Evolutionary conservation across 2,113 vertebrate species (phyloP).

Genomic region (Heloderma charlesbogerti): DNA sequence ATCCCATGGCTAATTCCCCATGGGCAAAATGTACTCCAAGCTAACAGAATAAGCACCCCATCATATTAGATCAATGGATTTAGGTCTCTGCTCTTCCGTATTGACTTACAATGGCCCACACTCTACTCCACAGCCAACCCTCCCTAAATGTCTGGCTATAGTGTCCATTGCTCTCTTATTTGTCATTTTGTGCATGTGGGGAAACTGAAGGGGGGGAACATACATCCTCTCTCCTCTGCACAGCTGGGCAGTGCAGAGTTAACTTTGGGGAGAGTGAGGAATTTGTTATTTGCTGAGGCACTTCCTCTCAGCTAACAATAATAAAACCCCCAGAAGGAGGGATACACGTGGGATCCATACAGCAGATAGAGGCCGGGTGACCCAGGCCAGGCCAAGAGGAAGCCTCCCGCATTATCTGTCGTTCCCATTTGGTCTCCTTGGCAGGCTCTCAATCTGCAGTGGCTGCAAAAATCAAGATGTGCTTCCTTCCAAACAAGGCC

Average conservation of each 20-base stretch:
- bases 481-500: background rate
- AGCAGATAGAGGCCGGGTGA: background rate
- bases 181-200: background rate
- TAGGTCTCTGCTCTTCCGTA: background rate
- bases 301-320: constrained; percentile 55
- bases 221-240: background rate
- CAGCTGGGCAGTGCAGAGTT: constrained; percentile 47
- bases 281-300: constrained; percentile 37
- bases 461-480: accelerated
- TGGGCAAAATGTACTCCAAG: background rate
- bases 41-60: background rate
- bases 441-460: constrained; percentile 3
- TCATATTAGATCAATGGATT: background rate
- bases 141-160: background rate
- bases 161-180: too few species aligned
- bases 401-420: constrained; percentile 54
- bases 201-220: background rate
- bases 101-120: background rate
- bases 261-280: constrained; percentile 41
- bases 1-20: background rate
- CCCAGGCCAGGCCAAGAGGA: constrained; percentile 9
- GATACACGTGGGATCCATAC: background rate
- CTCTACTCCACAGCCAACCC: background rate
- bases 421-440: constrained; percentile 40
- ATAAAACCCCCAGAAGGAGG: constrained; percentile 22